These are phyloP conservation scores for Tipula lateralis DNA, from an alignment of 2,888 invertebrate genomes.

Conservation along the genomic window DNA sequence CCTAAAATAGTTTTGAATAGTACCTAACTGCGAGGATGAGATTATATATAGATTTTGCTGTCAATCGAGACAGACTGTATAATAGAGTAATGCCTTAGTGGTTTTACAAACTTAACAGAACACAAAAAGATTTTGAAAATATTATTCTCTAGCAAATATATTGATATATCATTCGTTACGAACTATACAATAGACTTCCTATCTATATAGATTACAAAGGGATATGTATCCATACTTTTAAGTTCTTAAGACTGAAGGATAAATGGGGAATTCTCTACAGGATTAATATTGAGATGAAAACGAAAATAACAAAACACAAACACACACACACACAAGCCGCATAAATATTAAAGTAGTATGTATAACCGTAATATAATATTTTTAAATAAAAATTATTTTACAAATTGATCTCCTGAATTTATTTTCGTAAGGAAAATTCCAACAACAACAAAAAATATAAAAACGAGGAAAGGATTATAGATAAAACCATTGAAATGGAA, in stretches of 20 bases:
- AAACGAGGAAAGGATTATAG: not conserved
- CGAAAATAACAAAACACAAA: not conserved
- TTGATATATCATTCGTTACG: not conserved
- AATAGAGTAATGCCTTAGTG: not conserved
- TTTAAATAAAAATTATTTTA: slow-evolving; percentile 19
- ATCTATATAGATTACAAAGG: not conserved
- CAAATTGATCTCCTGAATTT: slow-evolving; percentile 24
- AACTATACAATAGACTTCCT: not conserved
- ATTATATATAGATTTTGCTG: too few species aligned
- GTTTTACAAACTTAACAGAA: not conserved
- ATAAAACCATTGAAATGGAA: slow-evolving; percentile 15
- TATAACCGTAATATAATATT: not conserved
- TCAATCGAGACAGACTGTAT: not conserved
- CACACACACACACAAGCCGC: not conserved
- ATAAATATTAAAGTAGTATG: not conserved
- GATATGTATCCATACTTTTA: slow-evolving; percentile 1
- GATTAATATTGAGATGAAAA: not conserved
- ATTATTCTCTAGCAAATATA: not conserved
- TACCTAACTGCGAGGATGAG: too few species aligned
- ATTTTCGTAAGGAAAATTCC: not conserved
- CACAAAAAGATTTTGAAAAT: not conserved
- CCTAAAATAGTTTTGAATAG: too few species aligned
- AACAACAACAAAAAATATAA: not conserved
- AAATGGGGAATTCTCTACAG: not conserved
- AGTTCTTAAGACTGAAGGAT: not conserved